Evolutionary conservation across 2,888 invertebrate genomes (phyloP), one percentile per base, ranked within the genome.

Genomic region (Cheilosia impressa): DNA sequence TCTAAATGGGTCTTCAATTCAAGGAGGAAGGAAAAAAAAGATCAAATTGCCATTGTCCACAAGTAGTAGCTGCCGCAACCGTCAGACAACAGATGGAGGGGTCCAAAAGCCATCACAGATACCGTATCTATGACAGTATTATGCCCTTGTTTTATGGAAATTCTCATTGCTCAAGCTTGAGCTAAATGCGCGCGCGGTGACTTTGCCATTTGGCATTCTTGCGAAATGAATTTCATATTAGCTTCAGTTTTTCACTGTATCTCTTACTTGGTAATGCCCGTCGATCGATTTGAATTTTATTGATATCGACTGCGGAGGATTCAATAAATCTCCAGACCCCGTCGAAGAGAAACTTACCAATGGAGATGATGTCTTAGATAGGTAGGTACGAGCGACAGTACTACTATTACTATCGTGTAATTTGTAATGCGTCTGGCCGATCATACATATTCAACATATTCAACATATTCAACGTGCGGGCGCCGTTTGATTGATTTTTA

Each of bases 1-100:
- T 72, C 50, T 47, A 81, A 81, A 81, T 85, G 77, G 85, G 85
- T 85, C 85, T 81, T 85, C 85, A 85, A 81, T 85, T 85, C 62
- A 81, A 73, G 43, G 19, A 52, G 80, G 50, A 50, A 52, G 27
- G 27, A 27, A 60, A 65, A 73, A 65, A 78, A 73, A 53, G 4
- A 45, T 78, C 52, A 60, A 79, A 72, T 72, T 72, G 76, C 81
- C 57, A 81, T 85, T 80, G 85, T 85, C 85, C 85, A 52, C 57
- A 57, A 53, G 53, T 50, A 68, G 55, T 41, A 58, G 38, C 45
- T 7, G 45, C 45, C 15, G 43, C 43, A 50, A 19, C 47, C 27
- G 27, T 7, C 53, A 65, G 57, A 55, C 17, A 17, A 27, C 58
- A 66, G 57, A 52, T 34, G 80, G 69, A 63, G 79, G 80, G 75